phyloP scores from a whole-genome alignment of 2,888 invertebrate species.

The Isoperla grammatica region DNA sequence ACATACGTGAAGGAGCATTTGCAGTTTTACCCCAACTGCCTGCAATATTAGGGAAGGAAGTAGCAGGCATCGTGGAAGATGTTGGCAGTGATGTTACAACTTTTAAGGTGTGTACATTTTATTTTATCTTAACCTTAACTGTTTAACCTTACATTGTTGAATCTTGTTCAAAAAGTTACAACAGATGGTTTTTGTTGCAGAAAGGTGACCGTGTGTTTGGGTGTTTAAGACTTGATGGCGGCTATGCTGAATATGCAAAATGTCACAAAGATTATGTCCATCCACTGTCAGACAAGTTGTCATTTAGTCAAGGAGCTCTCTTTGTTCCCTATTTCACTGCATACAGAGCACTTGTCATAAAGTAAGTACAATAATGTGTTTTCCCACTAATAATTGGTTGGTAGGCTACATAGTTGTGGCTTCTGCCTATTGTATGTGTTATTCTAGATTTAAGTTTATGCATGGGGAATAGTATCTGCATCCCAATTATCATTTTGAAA shows the following conservation, averaged over 20 bases:
- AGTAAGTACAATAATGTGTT: slow-evolving; percentile 42
- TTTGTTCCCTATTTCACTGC: slow-evolving; percentile 53
- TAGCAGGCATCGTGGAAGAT: slow-evolving; percentile 47
- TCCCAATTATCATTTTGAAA: no score
- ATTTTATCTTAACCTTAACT: no score
- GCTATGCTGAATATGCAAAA: slow-evolving; percentile 46
- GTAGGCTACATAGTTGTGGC: slow-evolving; percentile 1
- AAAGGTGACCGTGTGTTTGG: slow-evolving; percentile 43
- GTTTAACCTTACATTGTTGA: background rate
- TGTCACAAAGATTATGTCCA: slow-evolving; percentile 40
- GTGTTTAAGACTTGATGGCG: slow-evolving; percentile 39
- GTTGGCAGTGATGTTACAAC: slow-evolving; percentile 43
- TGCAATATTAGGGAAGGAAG: slow-evolving; percentile 49
- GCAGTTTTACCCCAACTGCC: slow-evolving; percentile 45
- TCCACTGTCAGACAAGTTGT: slow-evolving; percentile 41
- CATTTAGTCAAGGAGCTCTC: slow-evolving; percentile 50
- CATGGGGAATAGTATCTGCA: no score
- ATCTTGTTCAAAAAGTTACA: background rate
- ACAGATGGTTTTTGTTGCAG: slow-evolving; percentile 31
- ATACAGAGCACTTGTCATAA: slow-evolving; percentile 47
- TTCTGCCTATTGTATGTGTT: no score
- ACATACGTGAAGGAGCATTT: slow-evolving; percentile 48
- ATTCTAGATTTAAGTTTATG: no score
- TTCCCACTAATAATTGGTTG: no score
- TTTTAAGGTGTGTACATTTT: slow-evolving; percentile 40